phyloP scores from a whole-genome alignment of 2,113 vertebrate species.

The Actinemys pallida region DNA sequence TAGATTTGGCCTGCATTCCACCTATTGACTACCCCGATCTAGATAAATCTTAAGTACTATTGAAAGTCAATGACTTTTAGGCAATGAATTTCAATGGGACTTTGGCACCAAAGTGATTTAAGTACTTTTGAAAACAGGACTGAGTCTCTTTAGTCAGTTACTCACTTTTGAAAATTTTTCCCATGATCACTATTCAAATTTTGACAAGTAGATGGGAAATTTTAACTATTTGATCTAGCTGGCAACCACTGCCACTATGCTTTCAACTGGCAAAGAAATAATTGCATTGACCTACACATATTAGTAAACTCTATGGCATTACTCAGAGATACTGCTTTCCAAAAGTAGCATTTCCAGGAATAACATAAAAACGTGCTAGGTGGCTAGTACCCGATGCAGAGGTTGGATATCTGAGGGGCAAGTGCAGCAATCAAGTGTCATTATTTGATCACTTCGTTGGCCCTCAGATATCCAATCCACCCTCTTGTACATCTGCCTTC shows the following conservation, averaged over 20 bases:
- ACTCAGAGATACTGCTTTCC: not conserved
- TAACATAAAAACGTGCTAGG: not conserved
- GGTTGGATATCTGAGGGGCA: not conserved
- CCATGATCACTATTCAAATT: not conserved
- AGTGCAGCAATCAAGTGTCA: not conserved
- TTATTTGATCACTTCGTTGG: not conserved
- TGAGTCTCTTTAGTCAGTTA: not conserved
- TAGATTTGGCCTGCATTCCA: not conserved
- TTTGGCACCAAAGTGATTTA: not conserved
- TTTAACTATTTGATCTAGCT: not conserved
- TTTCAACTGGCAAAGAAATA: not conserved
- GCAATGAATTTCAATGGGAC: not conserved
- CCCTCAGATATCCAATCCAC: fast-evolving
- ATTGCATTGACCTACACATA: not conserved
- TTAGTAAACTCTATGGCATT: not conserved
- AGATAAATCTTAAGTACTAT: not conserved
- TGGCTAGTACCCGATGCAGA: not conserved
- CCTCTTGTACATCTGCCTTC: not conserved
- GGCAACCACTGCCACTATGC: not conserved
- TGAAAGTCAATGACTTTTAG: not conserved
- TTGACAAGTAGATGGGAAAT: not conserved
- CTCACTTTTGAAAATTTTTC: not conserved
- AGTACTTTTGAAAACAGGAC: not conserved
- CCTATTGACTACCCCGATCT: not conserved
- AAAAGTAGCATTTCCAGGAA: not conserved